Evolutionary conservation across 2,888 invertebrate genomes (phyloP).

Genomic region (Ectobius pallidus): DNA sequence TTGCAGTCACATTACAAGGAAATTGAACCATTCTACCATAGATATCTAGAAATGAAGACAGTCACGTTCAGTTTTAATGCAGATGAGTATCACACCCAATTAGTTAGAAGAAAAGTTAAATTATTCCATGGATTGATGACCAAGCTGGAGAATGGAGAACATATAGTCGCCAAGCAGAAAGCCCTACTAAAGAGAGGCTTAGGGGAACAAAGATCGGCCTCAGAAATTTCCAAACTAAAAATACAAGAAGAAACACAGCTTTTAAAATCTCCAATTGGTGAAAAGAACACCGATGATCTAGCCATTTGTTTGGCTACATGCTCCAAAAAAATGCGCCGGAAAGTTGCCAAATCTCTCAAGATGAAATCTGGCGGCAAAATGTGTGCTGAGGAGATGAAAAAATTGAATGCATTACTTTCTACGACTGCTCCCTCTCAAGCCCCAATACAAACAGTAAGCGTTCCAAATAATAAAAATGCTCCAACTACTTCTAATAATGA

Average conservation of each 20-base stretch:
- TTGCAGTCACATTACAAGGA: slow-evolving; percentile 48
- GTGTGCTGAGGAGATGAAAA: too few species aligned
- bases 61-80: slow-evolving; percentile 34
- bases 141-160: slow-evolving; percentile 7
- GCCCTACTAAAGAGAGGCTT: not conserved
- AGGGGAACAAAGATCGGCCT: not conserved
- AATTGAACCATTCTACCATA: slow-evolving; percentile 46
- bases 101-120: slow-evolving; percentile 35
- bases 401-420: too few species aligned
- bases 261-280: not conserved
- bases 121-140: slow-evolving; percentile 38
- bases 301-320: not conserved
- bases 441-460: too few species aligned
- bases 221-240: not conserved
- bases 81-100: slow-evolving; percentile 34
- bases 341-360: not conserved
- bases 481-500: too few species aligned
- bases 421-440: too few species aligned
- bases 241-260: too few species aligned
- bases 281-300: not conserved
- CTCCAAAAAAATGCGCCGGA: not conserved
- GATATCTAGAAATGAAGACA: slow-evolving; percentile 43
- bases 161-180: not conserved
- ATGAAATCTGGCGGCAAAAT: not conserved
- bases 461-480: too few species aligned